Conservation (phyloP, 1,140 invertebrate species). For the Zophobas atratus region DNA sequence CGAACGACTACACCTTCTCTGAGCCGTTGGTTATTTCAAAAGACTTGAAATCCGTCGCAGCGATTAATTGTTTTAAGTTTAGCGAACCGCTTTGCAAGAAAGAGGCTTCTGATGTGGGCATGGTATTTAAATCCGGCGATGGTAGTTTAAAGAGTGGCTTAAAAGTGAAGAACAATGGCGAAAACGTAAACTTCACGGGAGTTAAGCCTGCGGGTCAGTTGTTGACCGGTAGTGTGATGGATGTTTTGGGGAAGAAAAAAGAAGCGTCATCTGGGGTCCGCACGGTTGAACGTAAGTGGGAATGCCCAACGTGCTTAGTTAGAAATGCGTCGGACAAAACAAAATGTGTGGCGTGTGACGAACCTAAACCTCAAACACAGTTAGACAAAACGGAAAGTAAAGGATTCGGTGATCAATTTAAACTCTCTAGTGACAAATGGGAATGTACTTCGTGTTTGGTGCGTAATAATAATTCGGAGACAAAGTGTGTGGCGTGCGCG, state of each 20-base stretch:
- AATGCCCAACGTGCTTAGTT: slow-evolving; percentile 73
- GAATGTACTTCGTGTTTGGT: slow-evolving; percentile 76
- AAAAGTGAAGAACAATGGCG: slow-evolving; percentile 57
- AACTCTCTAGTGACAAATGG: slow-evolving; percentile 71
- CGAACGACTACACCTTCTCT: slow-evolving; percentile 61
- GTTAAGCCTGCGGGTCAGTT: slow-evolving; percentile 40
- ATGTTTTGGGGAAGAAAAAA: slow-evolving; percentile 57
- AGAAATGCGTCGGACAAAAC: slow-evolving; percentile 70
- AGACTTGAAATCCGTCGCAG: slow-evolving; percentile 62
- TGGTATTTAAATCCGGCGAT: slow-evolving; percentile 52
- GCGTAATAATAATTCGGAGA: slow-evolving; percentile 70
- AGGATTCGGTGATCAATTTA: slow-evolving; percentile 73
- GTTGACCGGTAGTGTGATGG: slow-evolving; percentile 65
- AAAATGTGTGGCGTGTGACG: slow-evolving; percentile 72
- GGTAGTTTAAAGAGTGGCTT: slow-evolving; percentile 55
- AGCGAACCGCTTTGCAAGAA: slow-evolving; percentile 69
- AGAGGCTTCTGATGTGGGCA: slow-evolving; percentile 23
- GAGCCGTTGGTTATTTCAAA: slow-evolving; percentile 63
- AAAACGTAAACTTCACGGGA: slow-evolving; percentile 16
- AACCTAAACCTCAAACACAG: slow-evolving; percentile 59
- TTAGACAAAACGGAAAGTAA: slow-evolving; percentile 49
- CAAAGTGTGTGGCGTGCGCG: slow-evolving; percentile 74
- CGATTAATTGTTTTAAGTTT: slow-evolving; percentile 72
- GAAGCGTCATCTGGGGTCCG: neutral
- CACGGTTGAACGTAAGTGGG: slow-evolving; percentile 68